phyloP scores from a whole-genome alignment of 1,140 invertebrate genomes.

The Leptinotarsa defecta region DNA sequence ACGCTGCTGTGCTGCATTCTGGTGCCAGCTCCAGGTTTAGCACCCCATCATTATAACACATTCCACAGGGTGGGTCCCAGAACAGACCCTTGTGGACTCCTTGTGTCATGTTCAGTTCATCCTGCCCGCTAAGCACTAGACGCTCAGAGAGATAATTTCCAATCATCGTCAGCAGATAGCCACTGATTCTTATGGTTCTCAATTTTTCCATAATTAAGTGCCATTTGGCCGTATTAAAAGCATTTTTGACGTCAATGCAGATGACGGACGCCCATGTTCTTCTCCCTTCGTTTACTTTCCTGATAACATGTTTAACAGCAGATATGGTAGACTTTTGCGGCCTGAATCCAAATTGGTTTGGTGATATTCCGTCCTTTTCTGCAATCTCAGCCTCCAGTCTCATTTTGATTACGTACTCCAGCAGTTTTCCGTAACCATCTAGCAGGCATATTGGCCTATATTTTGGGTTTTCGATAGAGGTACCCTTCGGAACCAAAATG shows the following conservation, averaged over 20 bases:
- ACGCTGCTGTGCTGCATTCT: constrained; percentile 7
- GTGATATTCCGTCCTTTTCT: constrained; percentile 26
- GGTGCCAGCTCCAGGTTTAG: constrained; percentile 35
- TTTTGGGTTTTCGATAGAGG: background rate
- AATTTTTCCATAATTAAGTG: too few relatives aligned
- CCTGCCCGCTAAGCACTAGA: constrained; percentile 9
- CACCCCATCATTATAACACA: constrained; percentile 46
- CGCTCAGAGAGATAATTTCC: constrained; percentile 28
- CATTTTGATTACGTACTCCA: constrained; percentile 37
- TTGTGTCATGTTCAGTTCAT: constrained; percentile 27
- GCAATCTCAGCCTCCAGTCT: constrained; percentile 32
- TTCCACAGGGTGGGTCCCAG: constrained; percentile 51
- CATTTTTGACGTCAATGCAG: background rate
- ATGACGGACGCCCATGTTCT: background rate
- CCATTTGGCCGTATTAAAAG: too few relatives aligned
- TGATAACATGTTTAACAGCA: constrained; percentile 41
- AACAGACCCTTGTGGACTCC: constrained; percentile 54
- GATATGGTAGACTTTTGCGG: constrained; percentile 48
- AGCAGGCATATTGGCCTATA: constrained; percentile 44
- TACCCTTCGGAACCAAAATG: background rate
- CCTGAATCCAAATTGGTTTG: constrained; percentile 51
- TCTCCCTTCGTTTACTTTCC: background rate
- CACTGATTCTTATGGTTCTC: background rate
- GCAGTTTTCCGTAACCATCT: constrained; percentile 40
- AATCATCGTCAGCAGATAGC: constrained; percentile 20